Evolutionary conservation across 2,888 invertebrate species (phyloP), one percentile per base, ranked within the genome.

Genomic region (Harpalus rufipes): DNA sequence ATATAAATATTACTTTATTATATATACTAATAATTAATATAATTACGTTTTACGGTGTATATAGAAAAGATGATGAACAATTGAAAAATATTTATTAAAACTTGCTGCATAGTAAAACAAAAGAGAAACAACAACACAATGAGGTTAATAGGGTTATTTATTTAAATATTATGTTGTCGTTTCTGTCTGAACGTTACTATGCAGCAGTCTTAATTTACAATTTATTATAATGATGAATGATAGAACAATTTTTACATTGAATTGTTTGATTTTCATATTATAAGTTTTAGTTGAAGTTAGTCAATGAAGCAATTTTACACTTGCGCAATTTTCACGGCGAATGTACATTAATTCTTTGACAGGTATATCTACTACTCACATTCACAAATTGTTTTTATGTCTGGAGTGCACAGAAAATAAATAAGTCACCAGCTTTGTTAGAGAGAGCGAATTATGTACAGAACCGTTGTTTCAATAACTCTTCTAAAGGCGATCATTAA

Each of bases 1-100:
- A 87, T 87, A 86, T 86, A 87, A 84, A 85, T 85, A 85, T 85
- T 80, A 68, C 58, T 84, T 78, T 44, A 65, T 78, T 84, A 84
- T 84, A 84, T 84, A 78, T 78, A 78, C 78, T 84, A 84, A 78
- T 84, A 84, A 84, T 84, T 51, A 81, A 72, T 61, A 82, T 82
- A 82, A 56, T 74, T 83, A 83, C 72, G 59, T n/a, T 81, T 83
- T 63, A 83, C 74, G 72, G 83, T 76, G 84, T 84, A 76, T 76
- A 76, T 76, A 78, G 72, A 84, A 84, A 84, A 63, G 76, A 61
- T 84, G 72, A 82, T 83, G 65, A 84, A 78, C 56, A 84, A 84
- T 84, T 81, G 63, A 76, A 84, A 84, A 78, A 78, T 78, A 76
- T 83, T 58, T 78, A 74, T 74, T 74, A 74, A 74, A 44, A 74